These are phyloP conservation scores for Drosophila lini DNA, from an alignment of 1,140 invertebrate species.

Conservation along the genomic window DNA sequence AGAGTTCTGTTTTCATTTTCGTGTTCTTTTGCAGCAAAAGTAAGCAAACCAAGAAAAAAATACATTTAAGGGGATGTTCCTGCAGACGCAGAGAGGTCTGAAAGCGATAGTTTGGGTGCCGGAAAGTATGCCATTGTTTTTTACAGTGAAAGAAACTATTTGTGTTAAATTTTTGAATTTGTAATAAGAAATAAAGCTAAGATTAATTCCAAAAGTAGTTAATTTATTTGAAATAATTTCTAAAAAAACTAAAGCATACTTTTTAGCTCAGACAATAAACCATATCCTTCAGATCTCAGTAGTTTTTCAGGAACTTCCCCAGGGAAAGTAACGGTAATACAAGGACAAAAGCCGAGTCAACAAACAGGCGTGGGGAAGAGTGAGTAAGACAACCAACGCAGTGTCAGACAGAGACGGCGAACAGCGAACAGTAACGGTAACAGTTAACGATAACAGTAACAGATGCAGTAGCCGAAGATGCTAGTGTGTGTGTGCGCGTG, in stretches of 20 bases:
- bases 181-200: not conserved
- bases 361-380: slow-evolving; percentile 26
- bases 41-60: slow-evolving; percentile 36
- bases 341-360: slow-evolving; percentile 47
- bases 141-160: not conserved
- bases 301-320: slow-evolving; percentile 8
- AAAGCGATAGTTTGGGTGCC: not conserved
- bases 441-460: slow-evolving; percentile 20
- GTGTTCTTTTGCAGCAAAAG: slow-evolving; percentile 35
- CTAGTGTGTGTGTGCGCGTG: slow-evolving; percentile 11
- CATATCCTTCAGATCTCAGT: not conserved
- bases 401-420: slow-evolving; percentile 35
- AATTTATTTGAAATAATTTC: not conserved
- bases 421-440: slow-evolving; percentile 26
- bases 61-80: slow-evolving; percentile 11
- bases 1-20: slow-evolving; percentile 52
- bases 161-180: not conserved
- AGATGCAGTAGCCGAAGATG: slow-evolving; percentile 39
- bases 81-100: not conserved
- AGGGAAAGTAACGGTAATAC: slow-evolving; percentile 10
- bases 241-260: slow-evolving; percentile 1
- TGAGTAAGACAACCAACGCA: slow-evolving; percentile 21
- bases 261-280: not conserved
- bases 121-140: not conserved
- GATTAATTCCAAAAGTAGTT: too few species aligned